Conservation (phyloP, 2,888 invertebrate genomes). For the Lysandra bellargus region DNA sequence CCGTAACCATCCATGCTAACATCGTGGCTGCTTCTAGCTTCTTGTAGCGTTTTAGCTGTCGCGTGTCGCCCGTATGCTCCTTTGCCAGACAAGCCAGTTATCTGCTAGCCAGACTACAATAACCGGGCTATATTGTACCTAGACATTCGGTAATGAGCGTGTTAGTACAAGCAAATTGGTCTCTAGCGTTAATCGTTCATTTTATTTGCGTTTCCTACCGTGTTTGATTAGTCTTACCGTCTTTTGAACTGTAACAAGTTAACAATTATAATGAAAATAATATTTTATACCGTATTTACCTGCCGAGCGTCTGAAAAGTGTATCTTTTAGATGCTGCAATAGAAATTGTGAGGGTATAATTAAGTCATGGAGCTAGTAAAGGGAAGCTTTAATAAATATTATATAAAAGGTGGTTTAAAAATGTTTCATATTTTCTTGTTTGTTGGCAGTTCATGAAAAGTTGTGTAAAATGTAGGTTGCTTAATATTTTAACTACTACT, state of each 20-base stretch:
- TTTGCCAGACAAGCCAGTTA: background rate
- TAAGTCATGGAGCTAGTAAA: background rate
- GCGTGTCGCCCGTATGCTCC: too few relatives aligned
- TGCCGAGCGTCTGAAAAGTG: background rate
- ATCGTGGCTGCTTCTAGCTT: too few relatives aligned
- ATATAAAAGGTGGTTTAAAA: background rate
- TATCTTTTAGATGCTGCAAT: background rate
- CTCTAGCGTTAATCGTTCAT: background rate
- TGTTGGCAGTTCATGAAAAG: background rate
- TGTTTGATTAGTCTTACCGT: background rate
- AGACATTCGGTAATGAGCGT: conserved; percentile 1
- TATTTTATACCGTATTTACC: conserved; percentile 1
- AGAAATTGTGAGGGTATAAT: background rate
- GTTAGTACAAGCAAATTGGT: background rate
- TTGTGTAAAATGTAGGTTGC: background rate
- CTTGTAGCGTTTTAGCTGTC: too few relatives aligned
- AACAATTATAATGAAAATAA: conserved; percentile 11
- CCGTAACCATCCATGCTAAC: too few relatives aligned
- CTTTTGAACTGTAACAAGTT: conserved; percentile 1
- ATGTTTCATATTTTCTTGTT: background rate
- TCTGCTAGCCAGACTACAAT: background rate
- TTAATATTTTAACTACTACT: too few relatives aligned
- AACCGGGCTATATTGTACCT: background rate
- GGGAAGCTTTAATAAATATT: background rate
- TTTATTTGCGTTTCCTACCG: background rate